phyloP scores from a whole-genome alignment of 37 sponge, comb jelly and placozoan genomes.

The Beroe forskalii region DNA sequence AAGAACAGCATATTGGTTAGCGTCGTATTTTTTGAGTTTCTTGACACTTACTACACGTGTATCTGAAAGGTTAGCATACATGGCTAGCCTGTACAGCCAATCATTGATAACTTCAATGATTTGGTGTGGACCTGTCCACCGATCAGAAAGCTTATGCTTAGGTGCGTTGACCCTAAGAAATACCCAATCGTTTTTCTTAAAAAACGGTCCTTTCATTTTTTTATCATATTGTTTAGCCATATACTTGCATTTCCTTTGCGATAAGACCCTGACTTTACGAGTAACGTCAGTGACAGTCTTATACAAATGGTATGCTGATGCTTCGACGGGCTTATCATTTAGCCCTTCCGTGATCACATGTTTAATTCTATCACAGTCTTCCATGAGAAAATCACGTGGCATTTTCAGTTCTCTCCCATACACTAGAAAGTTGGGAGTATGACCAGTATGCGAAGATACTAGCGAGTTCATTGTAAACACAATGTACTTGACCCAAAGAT shows the following conservation, averaged over 20 bases:
- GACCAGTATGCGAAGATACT: background rate
- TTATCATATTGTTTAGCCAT: conserved; percentile 22
- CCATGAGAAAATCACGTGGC: background rate
- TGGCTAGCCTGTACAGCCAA: too few relatives aligned
- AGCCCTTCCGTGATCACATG: background rate
- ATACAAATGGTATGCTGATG: background rate
- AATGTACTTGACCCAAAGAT: background rate
- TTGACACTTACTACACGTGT: too few relatives aligned
- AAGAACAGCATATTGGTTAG: too few relatives aligned
- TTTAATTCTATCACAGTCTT: background rate
- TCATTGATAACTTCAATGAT: background rate
- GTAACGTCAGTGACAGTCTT: background rate
- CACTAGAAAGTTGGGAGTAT: background rate
- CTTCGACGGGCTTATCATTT: background rate
- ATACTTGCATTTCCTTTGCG: background rate
- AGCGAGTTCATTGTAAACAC: background rate
- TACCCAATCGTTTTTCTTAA: background rate
- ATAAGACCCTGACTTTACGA: background rate
- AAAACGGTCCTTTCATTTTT: conserved; percentile 13
- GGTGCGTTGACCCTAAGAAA: background rate
- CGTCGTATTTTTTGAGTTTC: too few relatives aligned
- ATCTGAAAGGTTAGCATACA: too few relatives aligned
- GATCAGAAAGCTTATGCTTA: conserved; percentile 7
- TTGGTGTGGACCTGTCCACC: background rate
- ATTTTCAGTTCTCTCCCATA: background rate